Evolutionary conservation across 2,888 invertebrate genomes (phyloP).

Genomic region (Spicauda simplicius): DNA sequence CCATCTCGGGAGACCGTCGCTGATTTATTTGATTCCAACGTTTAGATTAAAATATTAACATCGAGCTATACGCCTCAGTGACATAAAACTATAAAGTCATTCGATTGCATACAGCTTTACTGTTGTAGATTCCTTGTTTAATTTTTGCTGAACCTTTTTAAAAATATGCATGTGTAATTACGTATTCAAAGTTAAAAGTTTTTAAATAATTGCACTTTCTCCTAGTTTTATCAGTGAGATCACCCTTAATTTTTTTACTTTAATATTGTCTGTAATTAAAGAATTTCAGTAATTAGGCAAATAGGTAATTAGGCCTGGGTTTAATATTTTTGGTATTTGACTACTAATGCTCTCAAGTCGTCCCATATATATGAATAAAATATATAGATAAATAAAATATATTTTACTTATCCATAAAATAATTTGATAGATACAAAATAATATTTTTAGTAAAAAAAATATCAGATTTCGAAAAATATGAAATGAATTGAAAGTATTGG

Average conservation of each 20-base stretch:
- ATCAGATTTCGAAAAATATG: too few relatives aligned
- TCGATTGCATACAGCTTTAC: conserved; percentile 15
- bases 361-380: too few relatives aligned
- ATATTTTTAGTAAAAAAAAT: too few relatives aligned
- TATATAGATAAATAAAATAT: too few relatives aligned
- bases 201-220: conserved; percentile 16
- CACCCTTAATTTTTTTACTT: not conserved
- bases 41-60: conserved; percentile 28
- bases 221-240: conserved; percentile 9
- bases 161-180: conserved; percentile 21
- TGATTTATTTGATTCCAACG: conserved; percentile 24
- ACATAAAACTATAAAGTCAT: conserved; percentile 24
- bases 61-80: conserved; percentile 6
- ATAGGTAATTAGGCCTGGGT: too few relatives aligned
- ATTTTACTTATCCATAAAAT: too few relatives aligned
- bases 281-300: not conserved
- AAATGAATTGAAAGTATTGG: conserved; percentile 17
- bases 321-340: too few relatives aligned
- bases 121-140: conserved; percentile 5
- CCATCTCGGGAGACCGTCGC: conserved; percentile 23
- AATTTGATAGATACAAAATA: too few relatives aligned
- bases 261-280: not conserved
- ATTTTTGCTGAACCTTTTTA: not conserved
- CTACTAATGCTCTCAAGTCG: too few relatives aligned
- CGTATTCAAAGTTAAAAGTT: conserved; percentile 15